These are phyloP conservation scores for Brachyptera putata DNA, from an alignment of 2,888 invertebrate genomes.

Conservation along the genomic window DNA sequence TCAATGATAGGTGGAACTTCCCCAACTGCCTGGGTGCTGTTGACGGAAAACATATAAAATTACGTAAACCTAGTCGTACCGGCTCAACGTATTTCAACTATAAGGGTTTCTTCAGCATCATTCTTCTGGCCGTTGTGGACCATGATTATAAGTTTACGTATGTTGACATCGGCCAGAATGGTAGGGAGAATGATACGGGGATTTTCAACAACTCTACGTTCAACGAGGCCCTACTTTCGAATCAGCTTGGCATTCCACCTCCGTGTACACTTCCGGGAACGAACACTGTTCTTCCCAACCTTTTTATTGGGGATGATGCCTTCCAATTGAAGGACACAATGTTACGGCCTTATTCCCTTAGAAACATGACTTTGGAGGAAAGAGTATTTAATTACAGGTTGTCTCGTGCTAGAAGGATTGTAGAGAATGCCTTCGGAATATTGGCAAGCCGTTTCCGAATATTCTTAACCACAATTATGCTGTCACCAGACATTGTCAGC, in stretches of 20 bases:
- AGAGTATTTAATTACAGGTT: conserved; percentile 31
- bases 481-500: too few relatives aligned
- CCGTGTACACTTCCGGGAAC: conserved; percentile 15
- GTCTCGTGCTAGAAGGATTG: too few relatives aligned
- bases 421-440: too few relatives aligned
- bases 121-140: conserved; percentile 27
- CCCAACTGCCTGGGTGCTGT: too few relatives aligned
- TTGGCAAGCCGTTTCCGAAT: too few relatives aligned
- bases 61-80: too few relatives aligned
- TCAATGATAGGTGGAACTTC: too few relatives aligned
- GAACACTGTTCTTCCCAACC: conserved; percentile 5
- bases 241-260: conserved; percentile 20
- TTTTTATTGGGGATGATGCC: conserved; percentile 29
- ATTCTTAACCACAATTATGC: too few relatives aligned
- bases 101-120: conserved; percentile 28
- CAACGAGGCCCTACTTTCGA: not conserved
- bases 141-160: conserved; percentile 34
- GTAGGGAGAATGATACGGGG: too few relatives aligned
- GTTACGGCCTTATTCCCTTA: conserved; percentile 24
- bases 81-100: conserved; percentile 34
- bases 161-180: conserved; percentile 36
- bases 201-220: conserved; percentile 23
- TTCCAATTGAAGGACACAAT: conserved; percentile 20
- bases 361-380: conserved; percentile 22
- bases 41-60: too few relatives aligned